Percentiles rank a stretch among this genome's conserved stretches.
Conservation (phyloP, 2,797 vertebrate species). For the Sebastes dallii region DNA sequence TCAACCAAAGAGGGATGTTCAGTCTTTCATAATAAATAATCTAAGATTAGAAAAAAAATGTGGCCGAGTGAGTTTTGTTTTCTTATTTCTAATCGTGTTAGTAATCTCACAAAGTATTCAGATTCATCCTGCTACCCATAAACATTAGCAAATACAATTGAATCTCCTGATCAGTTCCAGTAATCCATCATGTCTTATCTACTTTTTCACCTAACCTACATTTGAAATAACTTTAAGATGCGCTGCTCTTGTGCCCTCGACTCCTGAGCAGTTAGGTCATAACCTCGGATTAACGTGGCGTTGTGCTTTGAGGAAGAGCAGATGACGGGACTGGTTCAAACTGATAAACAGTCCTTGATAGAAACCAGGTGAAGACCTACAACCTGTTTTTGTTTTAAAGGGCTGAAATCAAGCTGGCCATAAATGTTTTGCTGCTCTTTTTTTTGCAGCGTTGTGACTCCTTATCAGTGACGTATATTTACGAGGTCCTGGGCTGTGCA, state of each 20-base stretch:
- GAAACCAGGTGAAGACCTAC: constrained; percentile 36
- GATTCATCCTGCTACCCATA: background rate
- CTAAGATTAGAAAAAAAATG: background rate
- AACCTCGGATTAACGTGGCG: constrained; percentile 47
- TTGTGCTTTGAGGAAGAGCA: constrained; percentile 44
- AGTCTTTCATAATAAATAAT: background rate
- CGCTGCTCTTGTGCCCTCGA: constrained; percentile 1
- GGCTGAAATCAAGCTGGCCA: constrained; percentile 1
- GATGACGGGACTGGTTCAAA: constrained; percentile 10
- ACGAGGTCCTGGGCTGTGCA: constrained; percentile 14
- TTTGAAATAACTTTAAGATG: constrained; percentile 26
- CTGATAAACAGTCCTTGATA: constrained; percentile 41
- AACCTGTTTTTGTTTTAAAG: constrained; percentile 48
- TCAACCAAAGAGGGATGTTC: background rate
- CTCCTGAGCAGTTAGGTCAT: constrained; percentile 18
- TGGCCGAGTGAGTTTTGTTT: background rate
- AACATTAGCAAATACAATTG: background rate
- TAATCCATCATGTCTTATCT: constrained; percentile 6
- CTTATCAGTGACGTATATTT: constrained; percentile 55
- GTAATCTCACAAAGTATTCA: background rate
- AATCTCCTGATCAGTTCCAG: background rate
- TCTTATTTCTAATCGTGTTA: background rate
- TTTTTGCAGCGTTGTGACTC: background rate
- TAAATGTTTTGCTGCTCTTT: constrained; percentile 8
- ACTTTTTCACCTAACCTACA: background rate